Base-by-base conservation (phyloP, 2,888 invertebrate species). In the Tipula lateralis region DNA sequence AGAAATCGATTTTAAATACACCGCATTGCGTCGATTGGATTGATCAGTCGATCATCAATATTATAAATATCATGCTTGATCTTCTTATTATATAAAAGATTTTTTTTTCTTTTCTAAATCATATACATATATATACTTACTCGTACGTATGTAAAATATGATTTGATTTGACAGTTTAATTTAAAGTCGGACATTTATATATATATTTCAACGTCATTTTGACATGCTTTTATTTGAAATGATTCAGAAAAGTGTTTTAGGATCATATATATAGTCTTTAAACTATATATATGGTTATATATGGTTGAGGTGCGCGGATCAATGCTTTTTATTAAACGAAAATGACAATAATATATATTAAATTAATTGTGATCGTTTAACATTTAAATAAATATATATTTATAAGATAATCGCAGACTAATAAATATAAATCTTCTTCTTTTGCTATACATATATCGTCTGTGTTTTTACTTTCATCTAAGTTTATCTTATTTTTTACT, bases 31-130 rank as follows among this genome's bases (percentile, higher is more conserved):
- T 66, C 66, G 66, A 66, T 66, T 66, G 66, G 66, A 66, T 66
- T 66, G 66, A 66, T 66, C 66, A 66, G 66, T 66, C 66, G 66
- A 66, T 66, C 66, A 66, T 66, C 66, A 66, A 66, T 66, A 66
- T 66, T 66, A 66, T 66, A 66, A 66, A 66, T 66, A 66, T 66
- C 66, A 66, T 66, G 66, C 66, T 66, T 66, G 66, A 66, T 66
- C 66, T 66, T 66, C 24, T 66, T 39, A 19, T 16, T 16, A 50
- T 50, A 16, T 12, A n/a, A n/a, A n/a, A 50, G 44, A 50, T 16
- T 50, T 50, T 19, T 66, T 66, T 66, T 2, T 16, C 24, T 19
- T 66, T 24, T 24, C 24, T 66, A 66, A 66, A 66, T 66, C 66
- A 24, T 66, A 24, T 24, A 13, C 9, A 39, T 39, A n/a, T n/a